These are phyloP conservation scores for Phanerotoma sp. DNA, from an alignment of 2,888 invertebrate species.

Conservation along the genomic window DNA sequence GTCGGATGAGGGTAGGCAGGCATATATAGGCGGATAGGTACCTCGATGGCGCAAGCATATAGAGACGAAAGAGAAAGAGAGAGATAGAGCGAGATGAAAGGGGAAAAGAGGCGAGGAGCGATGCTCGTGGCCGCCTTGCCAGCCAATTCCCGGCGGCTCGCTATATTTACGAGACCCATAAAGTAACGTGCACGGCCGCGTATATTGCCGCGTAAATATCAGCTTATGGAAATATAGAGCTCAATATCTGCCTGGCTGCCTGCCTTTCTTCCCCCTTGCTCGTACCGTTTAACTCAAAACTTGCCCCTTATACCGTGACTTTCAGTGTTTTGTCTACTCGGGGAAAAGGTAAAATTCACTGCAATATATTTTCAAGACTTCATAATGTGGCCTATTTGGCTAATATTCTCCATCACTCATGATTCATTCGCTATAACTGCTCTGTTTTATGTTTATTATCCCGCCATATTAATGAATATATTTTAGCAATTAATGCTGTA, in stretches of 20 bases:
- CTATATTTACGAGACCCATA: constrained; percentile 57
- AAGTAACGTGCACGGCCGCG: constrained; percentile 55
- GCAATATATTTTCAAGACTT: background rate
- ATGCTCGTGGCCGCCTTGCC: constrained; percentile 50
- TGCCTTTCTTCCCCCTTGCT: constrained; percentile 36
- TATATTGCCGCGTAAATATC: constrained; percentile 62
- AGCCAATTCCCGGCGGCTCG: constrained; percentile 56
- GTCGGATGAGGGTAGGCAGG: constrained; percentile 34
- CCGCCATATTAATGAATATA: no score
- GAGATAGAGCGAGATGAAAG: constrained; percentile 20
- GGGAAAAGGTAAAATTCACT: no score
- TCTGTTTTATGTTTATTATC: no score
- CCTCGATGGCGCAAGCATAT: background rate
- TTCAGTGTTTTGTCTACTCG: background rate
- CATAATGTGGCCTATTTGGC: constrained; percentile 4
- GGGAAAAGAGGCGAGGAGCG: constrained; percentile 36
- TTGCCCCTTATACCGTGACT: constrained; percentile 1
- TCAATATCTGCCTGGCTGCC: constrained; percentile 59
- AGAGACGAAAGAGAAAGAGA: constrained; percentile 17
- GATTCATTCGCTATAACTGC: no score
- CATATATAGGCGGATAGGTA: constrained; percentile 23
- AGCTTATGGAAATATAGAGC: constrained; percentile 64
- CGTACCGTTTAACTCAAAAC: background rate
- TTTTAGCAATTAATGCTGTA: no score
- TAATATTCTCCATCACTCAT: no score